Base-by-base conservation (phyloP, 2,113 vertebrate species). In the Seriola dumerili region DNA sequence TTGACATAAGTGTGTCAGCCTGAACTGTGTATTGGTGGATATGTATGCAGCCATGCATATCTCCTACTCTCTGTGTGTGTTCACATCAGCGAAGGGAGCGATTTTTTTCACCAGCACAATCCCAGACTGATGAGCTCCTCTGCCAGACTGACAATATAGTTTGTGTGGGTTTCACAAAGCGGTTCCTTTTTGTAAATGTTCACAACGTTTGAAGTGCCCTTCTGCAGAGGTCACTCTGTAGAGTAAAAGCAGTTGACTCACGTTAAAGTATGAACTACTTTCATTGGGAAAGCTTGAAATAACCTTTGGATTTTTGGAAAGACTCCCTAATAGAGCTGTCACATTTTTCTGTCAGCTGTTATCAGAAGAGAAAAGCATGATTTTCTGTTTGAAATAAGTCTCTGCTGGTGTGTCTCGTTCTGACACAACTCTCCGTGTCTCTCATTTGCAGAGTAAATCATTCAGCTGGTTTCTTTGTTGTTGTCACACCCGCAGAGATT, bases 321-420 rank as follows among this genome's bases (percentile, higher is more conserved):
- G 32, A 50, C 10, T 29, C 54, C 16, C 8, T 11, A 1, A 36
- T 32, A 34, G 19, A 29, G 48, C 40, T 64, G 44, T 76, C 67
- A 71, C 32, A 65, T 70, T 32, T 62, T 76, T 76, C 65, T 59
- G 19, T 58, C 67, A 48, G 36, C 68, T 67, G 67, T 55, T 64
- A 72, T 72, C 44, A 58, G 32, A 19, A 23, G 32, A 29, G 5
- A 40, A 40, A 74, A 64, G 52, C 46, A 69, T 61, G 52, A 46
- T 69, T 55, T 72, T 54, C n/a, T 62, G 34, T 78, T 54, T 1
- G 19, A 68, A 48, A 59, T 61, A 77, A 67, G 21, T 67, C 44
- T 52, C 61, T 62, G 44, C 69, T 17, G 3, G 4, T 3, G 16
- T 46, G 71, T 76, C 50, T 59, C 48, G 32, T 17, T 74, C 55